Evolutionary conservation across 2,113 vertebrate genomes (phyloP), one percentile per base, ranked within the genome.

Genomic region (Phoenicopterus ruber): DNA sequence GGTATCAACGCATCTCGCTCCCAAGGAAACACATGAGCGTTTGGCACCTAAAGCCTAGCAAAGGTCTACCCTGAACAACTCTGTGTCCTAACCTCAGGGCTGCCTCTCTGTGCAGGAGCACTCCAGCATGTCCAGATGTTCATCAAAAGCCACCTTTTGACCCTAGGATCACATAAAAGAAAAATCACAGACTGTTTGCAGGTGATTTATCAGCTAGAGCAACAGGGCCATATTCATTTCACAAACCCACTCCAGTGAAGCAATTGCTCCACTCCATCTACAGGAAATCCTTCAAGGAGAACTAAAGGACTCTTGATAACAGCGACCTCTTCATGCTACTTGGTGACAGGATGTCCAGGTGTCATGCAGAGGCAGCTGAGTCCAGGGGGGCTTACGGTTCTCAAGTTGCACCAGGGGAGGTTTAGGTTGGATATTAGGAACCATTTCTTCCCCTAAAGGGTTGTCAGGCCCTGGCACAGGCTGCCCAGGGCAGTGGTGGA

Each of bases 11-110:
- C 20, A 2, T 54, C 31, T 54, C 19, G 7, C 16, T 79, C 47
- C 14, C 11, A 24, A 6, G 28, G 28, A 57, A 73, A 10, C 0
- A 0, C 2, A 1, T 11, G 34, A 38, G 34, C 52, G 17, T 71
- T 79, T 34, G 36, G 20, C 28, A 63, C 18, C 15, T 28, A 38
- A 92, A 87, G 9, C 25, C 0, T 0, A 58, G 31, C 0, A 7
- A 86, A 38, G 57, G 13, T 57, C 46, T 49, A 11, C 42, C 36
- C 49, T 65, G 25, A 4, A 36, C 29, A 34, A 2, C 13, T 40
- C 26, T 44, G 8, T 65, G 26, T 34, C 55, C 44, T n/a, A 67
- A 29, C 18, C 21, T 34, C 29, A 54, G 47, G 18, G 13, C 3
- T 82, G 13, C 13, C 11, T 42, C 13, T 10, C 50, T 17, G 2